Conservation (phyloP, 2,797 vertebrate genomes). For the Pseudomugil gertrudae region DNA sequence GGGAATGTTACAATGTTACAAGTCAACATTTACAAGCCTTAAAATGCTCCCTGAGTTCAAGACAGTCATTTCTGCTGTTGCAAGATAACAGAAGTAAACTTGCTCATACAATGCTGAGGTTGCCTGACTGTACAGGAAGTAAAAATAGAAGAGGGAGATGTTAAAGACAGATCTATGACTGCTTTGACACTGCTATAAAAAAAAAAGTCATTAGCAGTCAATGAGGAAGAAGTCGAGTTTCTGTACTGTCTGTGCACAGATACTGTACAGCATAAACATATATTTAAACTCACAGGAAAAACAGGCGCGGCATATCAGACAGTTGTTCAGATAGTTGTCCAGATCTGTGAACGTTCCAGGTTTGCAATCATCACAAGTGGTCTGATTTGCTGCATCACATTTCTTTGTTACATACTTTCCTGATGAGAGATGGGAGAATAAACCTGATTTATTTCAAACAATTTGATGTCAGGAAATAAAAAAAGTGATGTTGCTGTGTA, state of each 20-base stretch:
- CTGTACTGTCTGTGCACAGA: not conserved
- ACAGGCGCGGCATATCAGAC: slow-evolving; percentile 36
- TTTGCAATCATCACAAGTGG: slow-evolving; percentile 44
- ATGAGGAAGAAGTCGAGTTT: not conserved
- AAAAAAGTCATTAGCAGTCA: not conserved
- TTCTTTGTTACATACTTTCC: slow-evolving; percentile 29
- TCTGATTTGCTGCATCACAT: not conserved
- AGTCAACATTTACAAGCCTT: not conserved
- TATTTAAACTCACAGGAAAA: slow-evolving; percentile 52
- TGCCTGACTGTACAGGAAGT: not conserved
- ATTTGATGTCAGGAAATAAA: not conserved
- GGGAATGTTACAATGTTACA: slow-evolving; percentile 1
- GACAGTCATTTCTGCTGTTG: not conserved
- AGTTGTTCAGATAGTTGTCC: slow-evolving; percentile 1
- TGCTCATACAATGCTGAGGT: not conserved
- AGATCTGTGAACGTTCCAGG: slow-evolving; percentile 6
- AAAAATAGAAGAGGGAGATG: slow-evolving; percentile 8
- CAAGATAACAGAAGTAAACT: not conserved
- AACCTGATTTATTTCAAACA: not conserved
- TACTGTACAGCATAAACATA: not conserved
- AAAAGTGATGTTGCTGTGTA: fast-evolving
- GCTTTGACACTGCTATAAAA: not conserved
- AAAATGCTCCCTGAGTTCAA: slow-evolving; percentile 6
- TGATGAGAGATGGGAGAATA: slow-evolving; percentile 24
- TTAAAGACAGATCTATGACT: not conserved